Evolutionary conservation across 2,888 invertebrate genomes (phyloP).

Genomic region (Eupithecia pulchellata): DNA sequence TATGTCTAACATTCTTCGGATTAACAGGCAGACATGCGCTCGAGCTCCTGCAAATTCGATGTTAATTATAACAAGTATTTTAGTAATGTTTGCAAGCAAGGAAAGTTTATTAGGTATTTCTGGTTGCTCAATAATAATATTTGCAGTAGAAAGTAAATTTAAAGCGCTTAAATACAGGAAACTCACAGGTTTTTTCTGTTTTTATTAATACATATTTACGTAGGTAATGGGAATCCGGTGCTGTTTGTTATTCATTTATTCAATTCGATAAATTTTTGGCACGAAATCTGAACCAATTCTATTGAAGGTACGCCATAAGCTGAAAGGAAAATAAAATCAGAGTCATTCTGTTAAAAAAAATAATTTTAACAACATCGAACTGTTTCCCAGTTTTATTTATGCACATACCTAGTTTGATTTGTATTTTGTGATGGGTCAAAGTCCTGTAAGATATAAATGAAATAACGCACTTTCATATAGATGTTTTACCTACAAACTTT

Average conservation of each 20-base stretch:
- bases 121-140: neutral
- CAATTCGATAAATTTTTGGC: neutral
- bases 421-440: too few relatives aligned
- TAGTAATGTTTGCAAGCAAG: slow-evolving; percentile 42
- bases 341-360: neutral
- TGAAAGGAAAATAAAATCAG: neutral
- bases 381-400: too few relatives aligned
- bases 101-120: slow-evolving; percentile 21
- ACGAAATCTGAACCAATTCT: neutral
- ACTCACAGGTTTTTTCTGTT: neutral
- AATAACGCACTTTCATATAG: too few relatives aligned
- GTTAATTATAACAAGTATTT: slow-evolving; percentile 47
- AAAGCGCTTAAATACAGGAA: neutral
- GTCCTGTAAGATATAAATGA: too few relatives aligned
- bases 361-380: neutral
- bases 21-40: slow-evolving; percentile 37
- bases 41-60: slow-evolving; percentile 26
- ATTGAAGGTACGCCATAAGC: neutral
- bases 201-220: neutral
- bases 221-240: neutral
- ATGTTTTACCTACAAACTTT: too few relatives aligned
- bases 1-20: slow-evolving; percentile 4
- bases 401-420: too few relatives aligned
- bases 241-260: neutral
- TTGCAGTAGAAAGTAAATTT: neutral